Evolutionary conservation across 2,113 vertebrate species (phyloP), one percentile per base, ranked within the genome.

Genomic region (Gymnarchus niloticus): DNA sequence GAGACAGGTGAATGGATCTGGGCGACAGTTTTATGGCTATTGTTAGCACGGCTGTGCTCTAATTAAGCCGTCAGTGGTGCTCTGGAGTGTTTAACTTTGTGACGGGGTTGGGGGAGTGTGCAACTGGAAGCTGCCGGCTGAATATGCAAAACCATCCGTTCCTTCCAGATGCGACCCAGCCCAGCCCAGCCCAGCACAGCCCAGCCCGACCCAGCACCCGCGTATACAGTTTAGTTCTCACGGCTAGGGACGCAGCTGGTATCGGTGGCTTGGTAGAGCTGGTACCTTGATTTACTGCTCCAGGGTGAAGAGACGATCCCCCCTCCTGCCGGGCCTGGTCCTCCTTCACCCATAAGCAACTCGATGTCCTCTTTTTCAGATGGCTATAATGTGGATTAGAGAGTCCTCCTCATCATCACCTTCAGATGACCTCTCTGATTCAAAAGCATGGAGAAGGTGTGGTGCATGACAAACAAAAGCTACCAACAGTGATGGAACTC

Each of bases 131-230:
- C 93, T 92, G 91, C 93, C 90, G 93, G 90, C 92, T 94, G 93
- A 95, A 94, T 94, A 94, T 93, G 93, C 90, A 93, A 94, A 95
- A 94, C 90, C 90, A 92, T 92, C 93, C 88, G 92, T 91, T 92
- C 91, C 37, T 82, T 17, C 57, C n/a, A 19, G 33, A 9, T 51
- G 25, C 49, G 25, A 19, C 51, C 69, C 69, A 28, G 6, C 21
- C n/a, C n/a, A n/a, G n/a, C n/a, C n/a, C n/a, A n/a, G n/a, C n/a
- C n/a, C n/a, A n/a, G n/a, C n/a, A n/a, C n/a, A n/a, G n/a, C n/a
- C n/a, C n/a, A n/a, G n/a, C n/a, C n/a, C n/a, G n/a, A 51, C 65
- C 65, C 65, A 41, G 28, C 69, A 73, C 65, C 65, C 6, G 51
- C 12, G 3, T 37, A 33, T 69, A 10, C 25, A 37, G 37, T 65